These are phyloP conservation scores for Gastrophryne carolinensis DNA, from an alignment of 2,797 vertebrate genomes.

Conservation along the genomic window DNA sequence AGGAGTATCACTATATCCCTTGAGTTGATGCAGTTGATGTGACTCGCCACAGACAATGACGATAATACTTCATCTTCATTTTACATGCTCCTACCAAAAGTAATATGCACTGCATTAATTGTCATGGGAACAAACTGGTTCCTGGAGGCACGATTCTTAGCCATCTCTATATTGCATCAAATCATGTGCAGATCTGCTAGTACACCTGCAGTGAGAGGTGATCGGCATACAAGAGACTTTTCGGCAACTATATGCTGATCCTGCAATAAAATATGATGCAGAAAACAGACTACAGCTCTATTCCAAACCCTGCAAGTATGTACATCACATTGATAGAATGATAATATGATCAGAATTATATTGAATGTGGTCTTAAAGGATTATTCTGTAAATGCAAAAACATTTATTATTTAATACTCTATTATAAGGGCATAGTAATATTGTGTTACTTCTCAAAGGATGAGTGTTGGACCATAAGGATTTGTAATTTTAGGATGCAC, in stretches of 20 bases:
- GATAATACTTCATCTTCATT: too few relatives aligned
- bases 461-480: too few relatives aligned
- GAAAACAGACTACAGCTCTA: not conserved
- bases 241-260: not conserved
- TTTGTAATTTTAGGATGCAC: too few relatives aligned
- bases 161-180: slow-evolving; percentile 4
- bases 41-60: too few relatives aligned
- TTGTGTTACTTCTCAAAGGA: too few relatives aligned
- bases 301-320: not conserved
- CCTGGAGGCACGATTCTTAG: not conserved
- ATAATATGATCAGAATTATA: slow-evolving; percentile 16
- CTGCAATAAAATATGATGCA: not conserved
- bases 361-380: slow-evolving; percentile 19
- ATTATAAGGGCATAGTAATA: too few relatives aligned
- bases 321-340: slow-evolving; percentile 1
- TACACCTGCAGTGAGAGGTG: not conserved
- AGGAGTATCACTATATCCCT: too few relatives aligned
- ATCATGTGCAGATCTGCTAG: not conserved
- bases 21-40: too few relatives aligned
- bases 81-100: too few relatives aligned
- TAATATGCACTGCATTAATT: not conserved
- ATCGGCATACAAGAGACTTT: not conserved
- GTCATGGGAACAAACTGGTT: not conserved
- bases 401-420: too few relatives aligned
- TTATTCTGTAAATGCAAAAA: too few relatives aligned